Evolutionary conservation across 1,140 invertebrate species (phyloP).

Genomic region (Eupristina koningsbergeri): DNA sequence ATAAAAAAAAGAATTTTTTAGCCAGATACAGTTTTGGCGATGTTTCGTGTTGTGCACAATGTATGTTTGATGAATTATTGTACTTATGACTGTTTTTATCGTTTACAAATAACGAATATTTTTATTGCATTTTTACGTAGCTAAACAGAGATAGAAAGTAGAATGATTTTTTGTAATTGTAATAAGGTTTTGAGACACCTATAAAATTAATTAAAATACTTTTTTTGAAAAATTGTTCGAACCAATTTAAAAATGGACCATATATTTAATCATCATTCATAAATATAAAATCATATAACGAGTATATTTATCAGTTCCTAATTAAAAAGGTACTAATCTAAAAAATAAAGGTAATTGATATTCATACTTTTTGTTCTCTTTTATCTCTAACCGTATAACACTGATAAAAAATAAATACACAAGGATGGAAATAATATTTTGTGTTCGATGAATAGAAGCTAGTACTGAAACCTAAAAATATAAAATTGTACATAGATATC

Average conservation of each 20-base stretch:
- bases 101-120: background rate
- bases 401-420: background rate
- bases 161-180: background rate
- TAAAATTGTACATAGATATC: constrained; percentile 44
- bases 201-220: constrained; percentile 15
- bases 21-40: no score
- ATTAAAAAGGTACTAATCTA: background rate
- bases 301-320: constrained; percentile 25
- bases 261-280: constrained; percentile 20
- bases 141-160: background rate
- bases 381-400: constrained; percentile 32
- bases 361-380: constrained; percentile 32
- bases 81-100: background rate
- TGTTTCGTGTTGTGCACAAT: background rate
- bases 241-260: background rate
- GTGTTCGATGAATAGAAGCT: constrained; percentile 29
- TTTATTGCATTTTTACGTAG: constrained; percentile 1
- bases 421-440: constrained; percentile 23
- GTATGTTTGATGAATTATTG: background rate
- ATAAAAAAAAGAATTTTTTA: no score
- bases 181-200: background rate
- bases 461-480: constrained; percentile 25
- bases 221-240: constrained; percentile 17
- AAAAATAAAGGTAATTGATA: background rate
- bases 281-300: constrained; percentile 26